Evolutionary conservation across 2,888 invertebrate species (phyloP), one percentile per base, ranked within the genome.

Genomic region (Nomada goodeniana): DNA sequence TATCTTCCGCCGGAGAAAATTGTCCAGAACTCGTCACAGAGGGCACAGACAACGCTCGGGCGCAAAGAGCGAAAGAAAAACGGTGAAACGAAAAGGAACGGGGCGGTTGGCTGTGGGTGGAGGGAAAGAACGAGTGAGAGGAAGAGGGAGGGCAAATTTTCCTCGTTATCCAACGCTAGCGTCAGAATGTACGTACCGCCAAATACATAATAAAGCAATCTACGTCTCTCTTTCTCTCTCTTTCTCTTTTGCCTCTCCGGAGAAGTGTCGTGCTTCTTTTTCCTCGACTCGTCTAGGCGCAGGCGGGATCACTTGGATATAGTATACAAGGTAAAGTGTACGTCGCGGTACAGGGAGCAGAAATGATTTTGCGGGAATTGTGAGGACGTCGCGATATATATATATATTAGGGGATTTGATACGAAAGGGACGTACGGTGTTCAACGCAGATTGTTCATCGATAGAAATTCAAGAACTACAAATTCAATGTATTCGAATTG

Each of bases 1-100:
- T 91, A 91, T 91, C 89, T 90, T 88, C 85, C 86, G 78, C 47
- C 23, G 82, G 86, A 89, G 90, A 91, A 92, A 92, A 92, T 91
- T 91, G 91, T 91, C 89, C 89, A 81, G 81, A 81, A 82, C 83
- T 85, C 88, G 88, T 89, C 88, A 88, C 78, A 68, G 83, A 78
- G 81, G 81, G 76, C 72, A 67, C 71, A 72, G 72, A 57, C 60
- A 67, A 76, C 50, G 76, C 57, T 50, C 50, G 67, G 53, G 42
- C 55, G 67, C 64, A 63, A 60, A 73, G 44, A 47, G 53, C 55
- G 44, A 42, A 73, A 50, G 53, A 29, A n/a, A 67, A 52, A 64
- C 63, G 50, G 44, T 4, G n/a, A 65, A 65, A 63, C 42, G 20
- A 63, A 36, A 23, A 23, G 42, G 52, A 15, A 47, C 7, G 23